phyloP scores from a whole-genome alignment of 2,888 invertebrate species.

The Dasysyrphus tricinctus region DNA sequence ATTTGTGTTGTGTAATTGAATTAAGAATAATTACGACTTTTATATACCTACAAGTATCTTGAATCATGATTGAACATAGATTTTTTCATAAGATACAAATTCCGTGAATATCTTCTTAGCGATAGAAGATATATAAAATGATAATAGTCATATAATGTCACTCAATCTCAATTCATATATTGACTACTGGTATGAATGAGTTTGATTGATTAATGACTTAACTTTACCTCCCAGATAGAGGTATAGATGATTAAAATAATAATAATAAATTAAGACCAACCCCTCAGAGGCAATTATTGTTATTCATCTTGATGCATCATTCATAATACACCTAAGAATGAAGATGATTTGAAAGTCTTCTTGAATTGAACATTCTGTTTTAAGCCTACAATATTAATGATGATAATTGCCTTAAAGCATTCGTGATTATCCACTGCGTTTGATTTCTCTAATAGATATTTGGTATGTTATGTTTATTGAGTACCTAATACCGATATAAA shows the following conservation, averaged over 20 bases:
- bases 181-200: conserved; percentile 7
- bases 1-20: neutral
- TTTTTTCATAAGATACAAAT: conserved; percentile 9
- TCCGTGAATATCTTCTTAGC: neutral
- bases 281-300: conserved; percentile 1
- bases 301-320: neutral
- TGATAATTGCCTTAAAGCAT: neutral
- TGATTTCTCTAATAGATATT: neutral
- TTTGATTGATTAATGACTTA: conserved; percentile 19
- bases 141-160: conserved; percentile 20
- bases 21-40: neutral
- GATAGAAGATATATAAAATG: neutral
- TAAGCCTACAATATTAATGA: conserved; percentile 27
- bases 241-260: conserved; percentile 3
- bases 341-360: conserved; percentile 29
- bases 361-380: neutral
- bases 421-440: neutral
- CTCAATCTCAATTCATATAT: neutral
- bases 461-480: neutral
- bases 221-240: neutral
- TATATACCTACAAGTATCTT: neutral
- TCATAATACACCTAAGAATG: neutral
- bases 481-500: neutral
- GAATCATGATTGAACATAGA: neutral
- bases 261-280: conserved; percentile 23